A percentile compares a stretch with the other conserved stretches of the same genome.
phyloP scores from a whole-genome alignment of 2,113 vertebrate species.

The human region DNA sequence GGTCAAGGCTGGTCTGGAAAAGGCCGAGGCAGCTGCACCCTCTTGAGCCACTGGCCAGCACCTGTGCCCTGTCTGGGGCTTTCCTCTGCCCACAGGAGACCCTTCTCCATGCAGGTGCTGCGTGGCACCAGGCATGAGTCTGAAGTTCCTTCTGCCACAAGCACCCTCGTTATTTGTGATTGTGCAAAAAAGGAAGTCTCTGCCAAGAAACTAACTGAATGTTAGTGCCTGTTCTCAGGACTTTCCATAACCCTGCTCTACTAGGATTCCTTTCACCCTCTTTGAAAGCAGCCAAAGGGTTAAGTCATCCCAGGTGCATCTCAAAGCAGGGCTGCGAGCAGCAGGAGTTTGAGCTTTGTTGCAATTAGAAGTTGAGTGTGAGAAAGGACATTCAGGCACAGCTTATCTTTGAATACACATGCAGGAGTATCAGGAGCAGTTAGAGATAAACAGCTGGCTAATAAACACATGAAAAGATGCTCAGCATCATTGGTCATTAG shows the following conservation, averaged over 20 bases:
- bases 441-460: background rate
- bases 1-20: background rate
- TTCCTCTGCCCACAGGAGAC: background rate
- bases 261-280: background rate
- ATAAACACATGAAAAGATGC: background rate
- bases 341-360: background rate
- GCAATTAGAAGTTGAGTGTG: background rate
- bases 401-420: background rate
- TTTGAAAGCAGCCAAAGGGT: background rate
- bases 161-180: background rate
- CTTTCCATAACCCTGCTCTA: background rate
- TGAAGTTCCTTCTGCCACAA: background rate
- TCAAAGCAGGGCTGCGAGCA: background rate
- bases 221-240: background rate
- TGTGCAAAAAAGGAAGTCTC: background rate
- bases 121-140: background rate
- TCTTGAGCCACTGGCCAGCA: background rate
- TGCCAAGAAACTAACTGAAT: rapidly evolving
- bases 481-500: background rate
- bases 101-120: background rate
- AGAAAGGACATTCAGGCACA: background rate
- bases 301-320: rapidly evolving
- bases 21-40: background rate
- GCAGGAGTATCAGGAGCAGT: background rate
- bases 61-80: background rate